Conservation (phyloP, 2,888 invertebrate species). For the Cremastinae sp. region DNA sequence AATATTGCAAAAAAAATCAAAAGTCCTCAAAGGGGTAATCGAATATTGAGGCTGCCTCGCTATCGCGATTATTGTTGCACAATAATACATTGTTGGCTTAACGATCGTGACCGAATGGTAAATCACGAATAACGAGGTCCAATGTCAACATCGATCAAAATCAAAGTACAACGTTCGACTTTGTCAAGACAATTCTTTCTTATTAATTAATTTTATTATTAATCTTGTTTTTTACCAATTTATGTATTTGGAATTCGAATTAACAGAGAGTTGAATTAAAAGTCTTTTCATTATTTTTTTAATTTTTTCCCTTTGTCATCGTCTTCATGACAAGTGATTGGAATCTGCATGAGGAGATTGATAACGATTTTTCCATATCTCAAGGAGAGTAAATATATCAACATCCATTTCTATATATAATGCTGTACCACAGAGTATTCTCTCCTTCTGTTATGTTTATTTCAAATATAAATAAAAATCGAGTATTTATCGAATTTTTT, state of each 20-base stretch:
- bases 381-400: too few relatives aligned
- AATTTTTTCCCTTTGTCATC: too few relatives aligned
- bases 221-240: too few relatives aligned
- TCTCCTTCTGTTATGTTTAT: too few relatives aligned
- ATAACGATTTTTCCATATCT: too few relatives aligned
- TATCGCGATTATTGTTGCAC: slow-evolving; percentile 30
- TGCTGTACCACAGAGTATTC: too few relatives aligned
- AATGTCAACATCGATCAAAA: slow-evolving; percentile 37
- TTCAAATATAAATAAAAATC: neutral
- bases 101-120: slow-evolving; percentile 1
- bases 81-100: slow-evolving; percentile 25
- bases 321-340: too few relatives aligned
- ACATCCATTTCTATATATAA: too few relatives aligned
- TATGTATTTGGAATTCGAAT: too few relatives aligned
- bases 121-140: slow-evolving; percentile 39
- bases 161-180: slow-evolving; percentile 24
- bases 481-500: neutral
- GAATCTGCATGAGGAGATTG: too few relatives aligned
- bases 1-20: neutral
- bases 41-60: neutral
- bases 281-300: neutral
- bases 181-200: neutral
- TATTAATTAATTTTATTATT: neutral
- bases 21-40: neutral
- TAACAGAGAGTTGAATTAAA: too few relatives aligned